A percentile compares a stretch with the other conserved stretches of the same genome.
phyloP scores from a whole-genome alignment of 2,797 vertebrate genomes.

The Gambelia wislizenii region DNA sequence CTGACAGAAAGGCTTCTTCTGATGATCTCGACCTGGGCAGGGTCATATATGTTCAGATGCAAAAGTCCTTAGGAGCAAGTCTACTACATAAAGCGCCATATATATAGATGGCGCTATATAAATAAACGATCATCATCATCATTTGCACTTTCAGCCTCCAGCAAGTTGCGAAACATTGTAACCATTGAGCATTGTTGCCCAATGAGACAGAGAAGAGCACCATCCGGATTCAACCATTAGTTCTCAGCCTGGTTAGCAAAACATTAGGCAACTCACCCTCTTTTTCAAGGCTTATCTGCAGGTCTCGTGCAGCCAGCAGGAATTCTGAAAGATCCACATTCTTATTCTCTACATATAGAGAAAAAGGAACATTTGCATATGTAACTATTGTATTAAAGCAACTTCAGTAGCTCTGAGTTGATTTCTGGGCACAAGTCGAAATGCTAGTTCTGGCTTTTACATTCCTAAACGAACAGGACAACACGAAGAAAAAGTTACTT shows the following conservation, averaged over 20 bases:
- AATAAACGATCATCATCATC: too few species aligned
- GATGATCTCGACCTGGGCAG: too few species aligned
- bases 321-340: slow-evolving; percentile 13
- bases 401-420: not conserved
- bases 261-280: not conserved
- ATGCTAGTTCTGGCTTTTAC: not conserved
- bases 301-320: not conserved
- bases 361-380: not conserved
- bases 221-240: not conserved
- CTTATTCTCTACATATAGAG: not conserved
- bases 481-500: not conserved
- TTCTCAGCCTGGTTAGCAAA: not conserved
- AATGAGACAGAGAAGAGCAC: not conserved
- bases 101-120: too few species aligned
- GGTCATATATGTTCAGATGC: not conserved
- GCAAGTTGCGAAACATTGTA: not conserved
- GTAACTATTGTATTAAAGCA: too few species aligned
- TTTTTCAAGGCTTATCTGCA: not conserved
- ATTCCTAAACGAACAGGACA: not conserved
- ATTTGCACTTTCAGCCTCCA: not conserved
- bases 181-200: not conserved
- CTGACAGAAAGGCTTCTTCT: too few species aligned
- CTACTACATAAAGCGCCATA: too few species aligned
- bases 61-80: too few species aligned
- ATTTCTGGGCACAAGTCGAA: not conserved